Conservation (phyloP, 2,888 invertebrate species). For the Hyposoter didymator region DNA sequence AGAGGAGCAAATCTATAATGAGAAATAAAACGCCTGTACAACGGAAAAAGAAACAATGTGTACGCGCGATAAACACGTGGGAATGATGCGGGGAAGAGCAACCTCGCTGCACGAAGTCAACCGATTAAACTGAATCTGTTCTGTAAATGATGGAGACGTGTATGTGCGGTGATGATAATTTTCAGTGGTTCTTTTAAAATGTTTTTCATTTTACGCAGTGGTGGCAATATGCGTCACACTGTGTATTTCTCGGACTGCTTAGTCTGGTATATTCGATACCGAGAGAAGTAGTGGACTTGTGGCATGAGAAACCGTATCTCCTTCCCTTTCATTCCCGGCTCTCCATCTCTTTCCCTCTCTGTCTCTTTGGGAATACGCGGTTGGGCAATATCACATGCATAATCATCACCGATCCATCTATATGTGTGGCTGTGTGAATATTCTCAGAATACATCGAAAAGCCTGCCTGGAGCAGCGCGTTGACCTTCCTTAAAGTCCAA, state of each 20-base stretch:
- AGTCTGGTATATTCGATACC: constrained; percentile 11
- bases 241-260: not conserved
- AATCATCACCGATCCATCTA: not conserved
- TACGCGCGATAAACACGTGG: constrained; percentile 7
- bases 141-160: constrained; percentile 12
- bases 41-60: not conserved
- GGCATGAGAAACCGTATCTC: constrained; percentile 2
- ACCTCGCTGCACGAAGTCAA: constrained; percentile 29
- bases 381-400: constrained; percentile 22
- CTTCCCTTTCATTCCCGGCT: not conserved
- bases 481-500: constrained; percentile 52
- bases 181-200: constrained; percentile 1
- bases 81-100: constrained; percentile 9
- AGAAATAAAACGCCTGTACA: not conserved
- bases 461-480: not conserved
- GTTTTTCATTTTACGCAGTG: constrained; percentile 17
- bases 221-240: constrained; percentile 8
- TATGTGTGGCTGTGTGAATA: not conserved
- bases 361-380: constrained; percentile 5
- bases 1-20: not conserved
- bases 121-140: constrained; percentile 37
- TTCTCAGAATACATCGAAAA: not conserved
- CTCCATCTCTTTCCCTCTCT: not conserved
- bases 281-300: constrained; percentile 12
- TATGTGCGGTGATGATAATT: constrained; percentile 20